phyloP scores from a whole-genome alignment of 1,140 invertebrate species.

The Zaprionus davidi region DNA sequence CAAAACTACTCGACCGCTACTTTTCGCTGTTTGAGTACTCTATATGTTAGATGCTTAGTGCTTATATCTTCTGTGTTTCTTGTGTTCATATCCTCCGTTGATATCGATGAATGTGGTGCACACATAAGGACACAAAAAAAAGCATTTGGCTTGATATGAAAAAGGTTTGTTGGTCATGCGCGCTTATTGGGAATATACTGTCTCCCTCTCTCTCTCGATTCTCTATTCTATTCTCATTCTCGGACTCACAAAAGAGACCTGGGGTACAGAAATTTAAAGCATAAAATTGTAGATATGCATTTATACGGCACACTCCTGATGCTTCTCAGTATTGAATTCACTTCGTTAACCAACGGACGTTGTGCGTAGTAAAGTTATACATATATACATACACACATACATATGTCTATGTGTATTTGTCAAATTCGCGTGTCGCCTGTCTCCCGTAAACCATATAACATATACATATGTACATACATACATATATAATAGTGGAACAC shows the following conservation, averaged over 20 bases:
- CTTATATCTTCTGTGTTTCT: neutral
- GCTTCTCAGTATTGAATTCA: conserved; percentile 66
- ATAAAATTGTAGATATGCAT: conserved; percentile 24
- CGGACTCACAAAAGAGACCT: conserved; percentile 14
- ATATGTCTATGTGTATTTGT: conserved; percentile 1
- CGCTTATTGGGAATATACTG: neutral
- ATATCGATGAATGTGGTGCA: neutral
- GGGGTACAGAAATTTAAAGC: conserved; percentile 45
- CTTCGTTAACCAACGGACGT: conserved; percentile 67
- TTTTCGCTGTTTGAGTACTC: too few species aligned
- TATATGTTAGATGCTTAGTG: too few species aligned
- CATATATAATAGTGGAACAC: conserved; percentile 28
- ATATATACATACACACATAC: conserved; percentile 22
- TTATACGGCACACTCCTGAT: conserved; percentile 36
- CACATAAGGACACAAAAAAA: neutral
- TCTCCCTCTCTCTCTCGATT: conserved; percentile 3
- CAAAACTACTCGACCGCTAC: too few species aligned
- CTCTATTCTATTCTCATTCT: conserved; percentile 10
- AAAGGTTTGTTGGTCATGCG: neutral
- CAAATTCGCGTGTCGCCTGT: conserved; percentile 26
- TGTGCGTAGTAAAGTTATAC: conserved; percentile 15
- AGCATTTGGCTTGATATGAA: neutral
- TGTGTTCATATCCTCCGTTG: neutral
- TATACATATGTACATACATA: conserved; percentile 1
- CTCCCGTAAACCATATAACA: conserved; percentile 30